A percentile compares a stretch with the other conserved stretches of the same genome.
phyloP scores from a whole-genome alignment of 2,113 vertebrate species.

The Platysteira castanea region DNA sequence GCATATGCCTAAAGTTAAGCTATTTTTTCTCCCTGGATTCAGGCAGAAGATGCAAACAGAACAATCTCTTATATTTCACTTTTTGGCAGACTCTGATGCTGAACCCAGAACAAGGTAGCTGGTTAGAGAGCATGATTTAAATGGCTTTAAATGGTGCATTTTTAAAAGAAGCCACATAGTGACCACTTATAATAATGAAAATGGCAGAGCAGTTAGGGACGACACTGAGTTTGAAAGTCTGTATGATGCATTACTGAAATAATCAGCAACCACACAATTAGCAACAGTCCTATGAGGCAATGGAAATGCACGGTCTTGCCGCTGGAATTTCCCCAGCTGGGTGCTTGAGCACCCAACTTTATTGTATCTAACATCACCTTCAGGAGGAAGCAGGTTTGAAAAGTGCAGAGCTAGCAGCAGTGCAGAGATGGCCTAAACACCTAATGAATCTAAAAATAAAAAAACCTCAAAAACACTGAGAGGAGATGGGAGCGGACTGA shows the following conservation, averaged over 20 bases:
- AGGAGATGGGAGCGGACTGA: slow-evolving; percentile 18
- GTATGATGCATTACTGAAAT: neutral
- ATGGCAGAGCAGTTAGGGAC: neutral
- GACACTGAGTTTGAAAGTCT: neutral
- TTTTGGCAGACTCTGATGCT: neutral
- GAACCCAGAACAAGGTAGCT: neutral
- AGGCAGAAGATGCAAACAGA: slow-evolving; percentile 6
- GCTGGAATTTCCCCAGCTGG: neutral
- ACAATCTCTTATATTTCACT: neutral
- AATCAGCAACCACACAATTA: neutral
- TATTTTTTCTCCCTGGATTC: neutral
- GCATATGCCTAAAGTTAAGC: neutral
- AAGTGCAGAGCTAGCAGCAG: slow-evolving; percentile 4
- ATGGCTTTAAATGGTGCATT: neutral
- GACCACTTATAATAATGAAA: neutral
- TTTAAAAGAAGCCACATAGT: neutral
- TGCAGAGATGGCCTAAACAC: slow-evolving; percentile 14
- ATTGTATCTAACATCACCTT: neutral
- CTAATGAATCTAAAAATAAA: slow-evolving; percentile 48
- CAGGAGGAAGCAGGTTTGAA: neutral
- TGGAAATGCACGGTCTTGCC: neutral
- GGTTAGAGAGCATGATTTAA: neutral
- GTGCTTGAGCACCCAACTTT: neutral
- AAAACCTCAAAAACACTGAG: neutral
- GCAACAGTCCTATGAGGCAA: neutral